Evolutionary conservation across 2,113 vertebrate species (phyloP).

Genomic region (Marcusenius ussheri): DNA sequence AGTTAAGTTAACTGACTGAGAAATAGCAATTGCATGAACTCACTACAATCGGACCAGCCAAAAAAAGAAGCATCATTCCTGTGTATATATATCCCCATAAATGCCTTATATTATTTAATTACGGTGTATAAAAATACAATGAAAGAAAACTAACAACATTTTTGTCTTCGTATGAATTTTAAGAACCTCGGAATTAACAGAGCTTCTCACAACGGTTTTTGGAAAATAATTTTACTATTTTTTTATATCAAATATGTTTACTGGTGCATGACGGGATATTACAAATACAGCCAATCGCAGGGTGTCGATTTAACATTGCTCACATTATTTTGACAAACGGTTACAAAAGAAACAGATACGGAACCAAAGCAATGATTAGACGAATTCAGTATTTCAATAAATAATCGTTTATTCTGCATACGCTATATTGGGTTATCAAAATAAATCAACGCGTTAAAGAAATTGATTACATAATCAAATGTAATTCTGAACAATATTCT

Average conservation of each 20-base stretch:
- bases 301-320: not conserved
- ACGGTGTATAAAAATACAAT: not conserved
- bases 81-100: not conserved
- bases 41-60: constrained; percentile 33
- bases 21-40: constrained; percentile 19
- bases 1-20: constrained; percentile 27
- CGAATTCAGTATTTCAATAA: not conserved
- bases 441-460: not conserved
- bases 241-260: not conserved
- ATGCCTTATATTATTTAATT: not conserved
- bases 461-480: not conserved
- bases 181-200: not conserved
- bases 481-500: not conserved
- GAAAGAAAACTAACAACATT: not conserved
- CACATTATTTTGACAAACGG: not conserved
- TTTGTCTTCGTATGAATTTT: not conserved
- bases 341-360: not conserved
- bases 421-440: not conserved
- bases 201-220: not conserved
- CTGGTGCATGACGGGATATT: constrained; percentile 18
- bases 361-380: not conserved
- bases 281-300: not conserved
- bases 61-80: fast-evolving
- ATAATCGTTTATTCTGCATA: not conserved
- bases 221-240: not conserved